Base-by-base conservation (phyloP, 1,140 invertebrate species). In the Drosophila teissieri region DNA sequence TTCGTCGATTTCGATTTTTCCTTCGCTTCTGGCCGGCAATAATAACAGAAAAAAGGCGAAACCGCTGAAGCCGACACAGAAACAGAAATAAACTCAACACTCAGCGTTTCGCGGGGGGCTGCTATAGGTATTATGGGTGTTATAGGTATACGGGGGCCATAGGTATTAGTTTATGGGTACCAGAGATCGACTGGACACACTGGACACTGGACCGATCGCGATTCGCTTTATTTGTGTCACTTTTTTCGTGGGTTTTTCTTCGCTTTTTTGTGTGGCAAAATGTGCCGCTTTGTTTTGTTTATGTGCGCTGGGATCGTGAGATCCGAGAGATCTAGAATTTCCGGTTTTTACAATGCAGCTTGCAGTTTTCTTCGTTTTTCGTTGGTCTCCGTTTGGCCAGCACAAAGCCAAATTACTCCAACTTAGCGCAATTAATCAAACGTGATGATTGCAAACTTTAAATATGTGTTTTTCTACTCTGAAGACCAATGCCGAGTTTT, bases 51-150 rank as follows among this genome's bases (percentile, higher is more conserved):
- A 70, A 63, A 70, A 70, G 68, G 64, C 64, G 64, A 70, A 55
- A 54, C 67, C 63, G 64, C 67, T 24, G 67, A 72, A 65, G 57
- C 72, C 53, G 64, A 77, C 55, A 77, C 68, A 74, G 73, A 76
- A 86, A 88, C 83, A 75, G 65, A 86, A 86, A 86, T 86, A 86
- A 88, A 88, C 84, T 76, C 60, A 83, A 88, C 74, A 83, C 80
- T 83, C 80, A 83, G 78, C 78, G 81, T 48, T 78, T 51, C 52
- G 64, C 39, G 22, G 44, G 27, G 70, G 40, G 17, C 68, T n/a
- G 24, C 37, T 58, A 60, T 63, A 60, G 58, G 39, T 78, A 54
- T 34, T 78, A 58, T 52, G 24, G 53, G 19, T 45, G 53, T 22
- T 45, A 56, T 44, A 19, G 27, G 8, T 31, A 27, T 57, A 46